Conservation (phyloP, 2,113 vertebrate genomes). For the Turdus rufiventris region DNA sequence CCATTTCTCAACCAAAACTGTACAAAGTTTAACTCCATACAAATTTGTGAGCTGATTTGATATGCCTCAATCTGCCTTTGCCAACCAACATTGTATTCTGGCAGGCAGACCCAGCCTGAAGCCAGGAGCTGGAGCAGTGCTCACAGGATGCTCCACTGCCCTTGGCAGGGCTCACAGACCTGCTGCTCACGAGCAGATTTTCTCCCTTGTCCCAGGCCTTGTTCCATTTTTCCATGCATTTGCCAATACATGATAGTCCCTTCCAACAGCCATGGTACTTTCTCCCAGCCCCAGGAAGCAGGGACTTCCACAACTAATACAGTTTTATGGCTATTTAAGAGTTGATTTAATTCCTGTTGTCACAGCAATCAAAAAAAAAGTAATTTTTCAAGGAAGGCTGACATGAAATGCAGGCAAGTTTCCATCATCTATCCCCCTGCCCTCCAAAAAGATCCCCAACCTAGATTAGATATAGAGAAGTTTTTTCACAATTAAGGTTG, state of each 20-base stretch:
- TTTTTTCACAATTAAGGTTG: background rate
- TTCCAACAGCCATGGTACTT: background rate
- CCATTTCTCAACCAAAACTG: background rate
- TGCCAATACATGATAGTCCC: background rate
- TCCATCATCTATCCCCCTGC: background rate
- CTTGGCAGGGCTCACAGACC: background rate
- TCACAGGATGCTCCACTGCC: background rate
- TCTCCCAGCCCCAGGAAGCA: background rate
- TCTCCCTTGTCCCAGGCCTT: background rate
- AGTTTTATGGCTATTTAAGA: background rate
- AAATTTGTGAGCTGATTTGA: background rate
- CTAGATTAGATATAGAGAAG: background rate
- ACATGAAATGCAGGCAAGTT: background rate
- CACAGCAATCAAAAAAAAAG: background rate
- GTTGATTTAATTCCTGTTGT: background rate
- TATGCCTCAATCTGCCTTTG: background rate
- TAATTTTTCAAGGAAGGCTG: background rate
- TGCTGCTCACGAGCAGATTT: background rate
- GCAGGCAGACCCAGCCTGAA: background rate
- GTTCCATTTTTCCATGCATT: background rate
- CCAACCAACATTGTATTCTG: background rate
- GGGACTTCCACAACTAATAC: background rate
- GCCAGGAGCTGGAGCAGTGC: background rate
- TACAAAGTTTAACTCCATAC: accelerated
- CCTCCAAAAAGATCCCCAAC: background rate